Conservation (phyloP, 2,113 vertebrate species). For the Nymphicus hollandicus region DNA sequence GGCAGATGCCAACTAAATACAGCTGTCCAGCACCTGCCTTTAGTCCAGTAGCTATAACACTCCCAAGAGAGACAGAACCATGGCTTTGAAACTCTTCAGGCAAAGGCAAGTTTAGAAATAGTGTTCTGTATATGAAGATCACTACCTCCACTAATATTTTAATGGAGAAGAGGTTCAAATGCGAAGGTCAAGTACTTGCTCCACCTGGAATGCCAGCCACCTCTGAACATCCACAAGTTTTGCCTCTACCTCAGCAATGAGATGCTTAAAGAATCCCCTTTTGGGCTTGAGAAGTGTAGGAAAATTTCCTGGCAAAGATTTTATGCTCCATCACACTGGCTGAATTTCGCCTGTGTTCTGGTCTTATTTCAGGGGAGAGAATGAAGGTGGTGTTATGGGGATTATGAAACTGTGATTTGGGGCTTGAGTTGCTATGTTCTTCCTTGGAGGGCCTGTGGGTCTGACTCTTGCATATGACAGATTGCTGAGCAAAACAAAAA, state of each 20-base stretch:
- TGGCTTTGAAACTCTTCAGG: neutral
- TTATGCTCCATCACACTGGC: neutral
- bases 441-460: neutral
- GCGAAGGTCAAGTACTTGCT: neutral
- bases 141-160: neutral
- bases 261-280: neutral
- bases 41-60: neutral
- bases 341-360: neutral
- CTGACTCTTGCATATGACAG: neutral
- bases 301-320: neutral
- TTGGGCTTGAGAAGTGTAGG: neutral
- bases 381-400: accelerated
- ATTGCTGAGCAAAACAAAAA: neutral
- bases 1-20: neutral
- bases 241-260: neutral
- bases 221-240: neutral
- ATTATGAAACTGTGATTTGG: neutral
- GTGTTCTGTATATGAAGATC: neutral
- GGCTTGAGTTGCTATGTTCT: neutral
- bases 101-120: neutral
- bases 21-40: neutral
- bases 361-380: neutral
- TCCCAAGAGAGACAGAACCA: neutral
- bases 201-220: neutral
- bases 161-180: neutral